These are phyloP conservation scores for Spodoptera littoralis DNA, from an alignment of 2,888 invertebrate species.

Conservation along the genomic window DNA sequence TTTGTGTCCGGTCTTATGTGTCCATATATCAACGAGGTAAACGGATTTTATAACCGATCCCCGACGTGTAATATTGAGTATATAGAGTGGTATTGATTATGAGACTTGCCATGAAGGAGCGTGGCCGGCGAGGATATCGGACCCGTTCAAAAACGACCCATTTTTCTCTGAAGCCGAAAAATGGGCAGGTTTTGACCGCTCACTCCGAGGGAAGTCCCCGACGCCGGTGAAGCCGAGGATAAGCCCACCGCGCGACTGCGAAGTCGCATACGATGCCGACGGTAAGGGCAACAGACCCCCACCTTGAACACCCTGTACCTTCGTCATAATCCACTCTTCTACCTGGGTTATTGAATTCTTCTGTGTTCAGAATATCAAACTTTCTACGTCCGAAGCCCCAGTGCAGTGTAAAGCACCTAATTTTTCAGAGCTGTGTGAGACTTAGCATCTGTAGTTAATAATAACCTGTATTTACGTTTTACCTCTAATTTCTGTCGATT, in stretches of 20 bases:
- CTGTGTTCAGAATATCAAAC: constrained; percentile 30
- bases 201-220: constrained; percentile 90
- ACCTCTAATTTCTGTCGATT: constrained; percentile 43
- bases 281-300: constrained; percentile 90
- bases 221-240: constrained; percentile 92
- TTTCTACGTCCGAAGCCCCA: constrained; percentile 51
- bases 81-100: constrained; percentile 79
- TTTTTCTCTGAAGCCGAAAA: constrained; percentile 87
- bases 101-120: constrained; percentile 86
- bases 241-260: constrained; percentile 91
- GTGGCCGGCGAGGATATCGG: constrained; percentile 82
- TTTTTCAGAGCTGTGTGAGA: constrained; percentile 59
- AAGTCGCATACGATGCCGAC: constrained; percentile 93
- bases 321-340: constrained; percentile 76
- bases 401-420: constrained; percentile 53
- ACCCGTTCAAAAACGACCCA: constrained; percentile 85
- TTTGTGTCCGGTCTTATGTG: constrained; percentile 31
- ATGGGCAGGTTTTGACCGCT: constrained; percentile 88
- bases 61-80: constrained; percentile 56
- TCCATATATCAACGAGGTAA: constrained; percentile 42
- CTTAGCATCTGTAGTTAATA: constrained; percentile 61
- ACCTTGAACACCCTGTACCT: constrained; percentile 75
- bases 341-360: constrained; percentile 41
- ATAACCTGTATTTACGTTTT: constrained; percentile 50
- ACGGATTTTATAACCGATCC: constrained; percentile 52